Conservation (phyloP, 2,797 vertebrate species). For the Denticeps clupeoides region DNA sequence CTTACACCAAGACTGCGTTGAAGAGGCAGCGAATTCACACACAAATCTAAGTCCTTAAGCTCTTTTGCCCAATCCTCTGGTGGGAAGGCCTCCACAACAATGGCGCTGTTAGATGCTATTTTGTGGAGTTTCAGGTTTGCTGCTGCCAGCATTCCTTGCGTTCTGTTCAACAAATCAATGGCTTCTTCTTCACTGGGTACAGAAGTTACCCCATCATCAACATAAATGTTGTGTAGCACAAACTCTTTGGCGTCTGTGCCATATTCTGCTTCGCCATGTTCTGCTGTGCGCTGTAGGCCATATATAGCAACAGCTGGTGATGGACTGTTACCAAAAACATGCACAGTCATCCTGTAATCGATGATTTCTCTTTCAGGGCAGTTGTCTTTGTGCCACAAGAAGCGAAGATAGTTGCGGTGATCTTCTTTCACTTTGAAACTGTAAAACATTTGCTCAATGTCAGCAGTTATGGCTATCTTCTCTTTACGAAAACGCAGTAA, state of each 20-base stretch:
- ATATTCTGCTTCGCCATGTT: too few species aligned
- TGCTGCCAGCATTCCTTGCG: constrained; percentile 1
- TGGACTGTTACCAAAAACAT: too few species aligned
- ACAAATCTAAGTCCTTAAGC: neutral
- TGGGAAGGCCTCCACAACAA: constrained; percentile 4
- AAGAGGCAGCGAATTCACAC: neutral
- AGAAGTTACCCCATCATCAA: neutral
- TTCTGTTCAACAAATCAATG: constrained; percentile 4
- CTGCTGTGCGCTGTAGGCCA: too few species aligned
- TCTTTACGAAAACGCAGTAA: neutral
- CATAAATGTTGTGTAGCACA: neutral
- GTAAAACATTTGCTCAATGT: constrained; percentile 15
- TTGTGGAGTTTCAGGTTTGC: neutral
- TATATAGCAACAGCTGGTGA: too few species aligned
- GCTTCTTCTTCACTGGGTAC: neutral
- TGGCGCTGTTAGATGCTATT: neutral
- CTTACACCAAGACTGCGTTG: neutral
- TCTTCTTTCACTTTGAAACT: constrained; percentile 4
- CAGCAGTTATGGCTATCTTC: neutral
- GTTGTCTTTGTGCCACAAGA: neutral
- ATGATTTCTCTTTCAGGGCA: too few species aligned
- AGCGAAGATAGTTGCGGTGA: neutral
- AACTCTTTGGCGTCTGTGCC: neutral
- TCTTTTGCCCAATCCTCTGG: neutral
- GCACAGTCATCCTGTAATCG: too few species aligned